Percentiles rank a stretch among this genome's conserved stretches.
Evolutionary conservation across 2,797 vertebrate species (phyloP).

Genomic region (Parauchenoglanis punctatus): DNA sequence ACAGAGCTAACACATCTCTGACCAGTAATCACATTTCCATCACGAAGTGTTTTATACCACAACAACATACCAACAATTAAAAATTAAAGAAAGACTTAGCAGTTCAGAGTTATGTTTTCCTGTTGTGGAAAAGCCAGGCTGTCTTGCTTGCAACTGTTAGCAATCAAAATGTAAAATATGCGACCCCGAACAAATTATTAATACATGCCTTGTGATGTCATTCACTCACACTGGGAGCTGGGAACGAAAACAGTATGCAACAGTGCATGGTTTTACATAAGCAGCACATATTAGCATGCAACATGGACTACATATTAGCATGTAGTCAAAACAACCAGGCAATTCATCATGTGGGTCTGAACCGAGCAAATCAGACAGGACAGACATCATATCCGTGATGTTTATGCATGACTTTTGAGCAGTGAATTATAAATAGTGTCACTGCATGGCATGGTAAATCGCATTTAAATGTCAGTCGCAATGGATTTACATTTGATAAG

Average conservation of each 20-base stretch:
- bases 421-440: background rate
- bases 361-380: background rate
- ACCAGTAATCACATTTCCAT: too few species aligned
- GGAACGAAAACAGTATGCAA: background rate
- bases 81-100: background rate
- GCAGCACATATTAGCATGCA: slow-evolving; percentile 6
- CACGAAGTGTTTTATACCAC: background rate
- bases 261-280: background rate
- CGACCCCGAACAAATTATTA: background rate
- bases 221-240: background rate
- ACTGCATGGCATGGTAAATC: background rate
- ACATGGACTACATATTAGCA: background rate
- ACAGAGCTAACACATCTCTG: too few species aligned
- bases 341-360: background rate
- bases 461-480: slow-evolving; percentile 2
- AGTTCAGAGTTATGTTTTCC: background rate
- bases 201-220: background rate
- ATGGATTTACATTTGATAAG: background rate
- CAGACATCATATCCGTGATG: background rate
- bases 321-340: background rate
- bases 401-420: background rate
- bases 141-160: background rate
- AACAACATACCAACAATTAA: background rate
- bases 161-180: background rate
- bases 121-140: background rate